Conservation (phyloP, 2,113 vertebrate genomes). For the Tonatia bakeri region DNA sequence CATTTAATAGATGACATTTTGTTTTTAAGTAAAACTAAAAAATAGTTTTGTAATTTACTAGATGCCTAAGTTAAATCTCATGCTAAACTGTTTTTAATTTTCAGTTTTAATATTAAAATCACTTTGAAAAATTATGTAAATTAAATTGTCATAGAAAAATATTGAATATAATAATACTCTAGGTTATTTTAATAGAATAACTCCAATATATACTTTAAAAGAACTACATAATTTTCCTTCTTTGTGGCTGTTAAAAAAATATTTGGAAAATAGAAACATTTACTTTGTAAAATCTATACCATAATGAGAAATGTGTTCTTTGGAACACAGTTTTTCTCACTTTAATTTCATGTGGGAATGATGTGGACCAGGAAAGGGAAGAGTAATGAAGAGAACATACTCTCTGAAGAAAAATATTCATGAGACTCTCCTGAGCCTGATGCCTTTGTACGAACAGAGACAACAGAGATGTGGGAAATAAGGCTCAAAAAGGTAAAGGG, state of each 20-base stretch:
- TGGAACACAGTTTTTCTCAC: neutral
- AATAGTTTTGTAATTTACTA: neutral
- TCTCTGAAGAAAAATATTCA: neutral
- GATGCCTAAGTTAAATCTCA: neutral
- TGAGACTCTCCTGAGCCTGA: neutral
- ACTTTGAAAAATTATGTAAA: neutral
- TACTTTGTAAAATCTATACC: neutral
- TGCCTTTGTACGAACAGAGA: neutral
- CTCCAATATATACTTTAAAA: neutral
- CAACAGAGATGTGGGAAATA: neutral
- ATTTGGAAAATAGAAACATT: neutral
- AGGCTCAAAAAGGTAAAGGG: neutral
- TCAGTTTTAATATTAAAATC: neutral
- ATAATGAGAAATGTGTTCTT: neutral
- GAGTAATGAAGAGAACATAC: neutral
- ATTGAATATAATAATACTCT: neutral
- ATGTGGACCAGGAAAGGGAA: neutral
- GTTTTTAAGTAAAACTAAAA: neutral
- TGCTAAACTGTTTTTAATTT: neutral
- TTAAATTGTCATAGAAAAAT: neutral
- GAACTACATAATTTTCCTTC: neutral
- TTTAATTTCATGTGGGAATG: neutral
- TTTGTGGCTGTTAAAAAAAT: neutral
- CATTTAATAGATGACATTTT: neutral
- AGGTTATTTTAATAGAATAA: neutral